Evolutionary conservation across 2,888 invertebrate species (phyloP).

Genomic region (Nephrocerus scutellatus): DNA sequence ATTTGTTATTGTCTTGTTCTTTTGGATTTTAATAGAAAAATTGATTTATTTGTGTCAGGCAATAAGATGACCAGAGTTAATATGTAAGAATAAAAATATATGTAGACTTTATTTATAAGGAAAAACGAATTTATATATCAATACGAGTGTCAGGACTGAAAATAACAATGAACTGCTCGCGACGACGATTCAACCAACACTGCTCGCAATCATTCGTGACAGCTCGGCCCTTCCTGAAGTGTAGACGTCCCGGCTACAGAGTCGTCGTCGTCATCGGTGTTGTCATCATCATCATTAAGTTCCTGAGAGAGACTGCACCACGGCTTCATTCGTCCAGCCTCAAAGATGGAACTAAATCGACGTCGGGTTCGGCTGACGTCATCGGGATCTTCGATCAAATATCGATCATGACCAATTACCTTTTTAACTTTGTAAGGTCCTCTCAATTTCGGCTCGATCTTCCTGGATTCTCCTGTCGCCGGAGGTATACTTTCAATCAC

Average conservation of each 20-base stretch:
- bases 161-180: too few relatives aligned
- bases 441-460: constrained; percentile 17
- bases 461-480: constrained; percentile 20
- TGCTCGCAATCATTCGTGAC: too few relatives aligned
- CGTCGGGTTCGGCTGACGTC: constrained; percentile 12
- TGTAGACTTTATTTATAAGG: too few relatives aligned
- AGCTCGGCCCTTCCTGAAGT: constrained; percentile 11
- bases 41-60: too few relatives aligned
- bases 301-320: too few relatives aligned
- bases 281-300: not conserved
- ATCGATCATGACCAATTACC: constrained; percentile 17
- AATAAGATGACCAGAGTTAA: too few relatives aligned
- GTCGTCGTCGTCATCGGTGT: not conserved
- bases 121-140: too few relatives aligned
- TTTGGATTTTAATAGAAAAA: too few relatives aligned
- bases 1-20: too few relatives aligned
- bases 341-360: constrained; percentile 15
- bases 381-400: constrained; percentile 18
- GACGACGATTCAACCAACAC: too few relatives aligned
- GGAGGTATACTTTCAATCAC: constrained; percentile 16
- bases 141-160: too few relatives aligned
- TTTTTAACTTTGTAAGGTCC: constrained; percentile 17
- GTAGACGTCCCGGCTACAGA: constrained; percentile 8
- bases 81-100: too few relatives aligned
- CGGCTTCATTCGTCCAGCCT: constrained; percentile 19